Percentiles rank a stretch among this genome's conserved stretches.
phyloP scores from a whole-genome alignment of 2,797 vertebrate species.

The Ctenochaetus hawaiiensis region DNA sequence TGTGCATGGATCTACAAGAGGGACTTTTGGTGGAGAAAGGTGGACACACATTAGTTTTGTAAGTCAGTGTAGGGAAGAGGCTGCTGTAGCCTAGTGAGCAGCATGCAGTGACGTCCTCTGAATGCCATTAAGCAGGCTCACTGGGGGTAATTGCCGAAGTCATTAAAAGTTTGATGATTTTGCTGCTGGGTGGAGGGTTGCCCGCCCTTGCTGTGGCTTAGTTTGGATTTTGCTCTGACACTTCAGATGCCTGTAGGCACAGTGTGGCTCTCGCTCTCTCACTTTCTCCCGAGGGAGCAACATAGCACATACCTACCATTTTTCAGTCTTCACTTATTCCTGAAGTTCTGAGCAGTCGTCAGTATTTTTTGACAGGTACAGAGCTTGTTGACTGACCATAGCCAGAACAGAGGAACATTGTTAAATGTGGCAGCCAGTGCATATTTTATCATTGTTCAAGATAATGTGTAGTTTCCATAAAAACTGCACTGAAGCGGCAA shows the following conservation, averaged over 20 bases:
- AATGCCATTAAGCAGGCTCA: constrained; percentile 86
- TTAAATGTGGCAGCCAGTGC: constrained; percentile 32
- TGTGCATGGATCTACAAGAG: constrained; percentile 27
- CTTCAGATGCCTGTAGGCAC: constrained; percentile 76
- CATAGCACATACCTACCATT: constrained; percentile 56
- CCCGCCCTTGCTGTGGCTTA: constrained; percentile 84
- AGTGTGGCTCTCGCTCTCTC: constrained; percentile 52
- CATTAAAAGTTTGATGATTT: constrained; percentile 90
- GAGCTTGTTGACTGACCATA: constrained; percentile 62
- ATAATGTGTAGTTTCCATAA: constrained; percentile 21
- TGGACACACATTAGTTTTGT: constrained; percentile 62
- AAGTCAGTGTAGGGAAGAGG: constrained; percentile 38
- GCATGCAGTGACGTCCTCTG: constrained; percentile 83
- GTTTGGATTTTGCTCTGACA: constrained; percentile 82
- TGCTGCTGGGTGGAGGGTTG: constrained; percentile 84
- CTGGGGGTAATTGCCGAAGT: constrained; percentile 88
- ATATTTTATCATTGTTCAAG: constrained; percentile 45
- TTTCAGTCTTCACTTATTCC: constrained; percentile 62
- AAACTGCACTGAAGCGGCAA: constrained; percentile 41
- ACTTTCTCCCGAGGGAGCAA: constrained; percentile 62
- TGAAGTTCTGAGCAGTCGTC: constrained; percentile 67
- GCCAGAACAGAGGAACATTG: constrained; percentile 45
- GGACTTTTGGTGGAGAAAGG: constrained; percentile 27
- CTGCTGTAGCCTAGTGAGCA: constrained; percentile 62
- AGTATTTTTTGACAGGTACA: constrained; percentile 79